Conservation (phyloP, 2,797 vertebrate genomes). For the Spinibarbus caldwelli region DNA sequence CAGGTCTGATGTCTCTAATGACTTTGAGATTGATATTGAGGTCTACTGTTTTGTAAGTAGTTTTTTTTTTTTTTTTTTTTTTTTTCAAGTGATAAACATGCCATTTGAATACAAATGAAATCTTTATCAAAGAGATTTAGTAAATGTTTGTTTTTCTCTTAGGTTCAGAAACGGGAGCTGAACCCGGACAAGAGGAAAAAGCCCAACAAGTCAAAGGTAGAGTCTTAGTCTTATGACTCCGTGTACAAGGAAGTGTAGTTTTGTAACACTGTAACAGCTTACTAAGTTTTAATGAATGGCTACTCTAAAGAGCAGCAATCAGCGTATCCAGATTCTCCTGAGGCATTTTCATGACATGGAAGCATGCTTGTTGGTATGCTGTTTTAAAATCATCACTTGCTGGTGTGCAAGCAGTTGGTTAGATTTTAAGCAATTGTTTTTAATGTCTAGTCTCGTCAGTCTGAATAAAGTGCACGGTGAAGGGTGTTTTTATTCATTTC, state of each 20-base stretch:
- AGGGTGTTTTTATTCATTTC: not conserved
- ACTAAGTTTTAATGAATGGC: not conserved
- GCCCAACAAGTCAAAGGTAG: conserved; percentile 91
- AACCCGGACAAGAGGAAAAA: conserved; percentile 91
- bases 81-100: not conserved
- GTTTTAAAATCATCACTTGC: conserved; percentile 43
- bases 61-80: too few species aligned
- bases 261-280: too few species aligned
- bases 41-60: conserved; percentile 91
- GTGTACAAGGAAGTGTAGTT: not conserved
- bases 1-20: conserved; percentile 88
- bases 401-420: conserved; percentile 21
- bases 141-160: conserved; percentile 4
- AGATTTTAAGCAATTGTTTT: too few species aligned
- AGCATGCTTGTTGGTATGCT: conserved; percentile 72
- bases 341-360: conserved; percentile 63
- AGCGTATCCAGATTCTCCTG: conserved; percentile 65
- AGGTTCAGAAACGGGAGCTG: conserved; percentile 90
- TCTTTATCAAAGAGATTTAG: conserved; percentile 1
- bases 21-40: conserved; percentile 91
- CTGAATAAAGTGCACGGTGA: not conserved
- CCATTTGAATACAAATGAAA: not conserved
- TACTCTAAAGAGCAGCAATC: conserved; percentile 1
- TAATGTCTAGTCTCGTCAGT: not conserved
- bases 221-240: not conserved